Evolutionary conservation across 1,140 invertebrate species (phyloP).

Genomic region (Dufourea novaeangliae): DNA sequence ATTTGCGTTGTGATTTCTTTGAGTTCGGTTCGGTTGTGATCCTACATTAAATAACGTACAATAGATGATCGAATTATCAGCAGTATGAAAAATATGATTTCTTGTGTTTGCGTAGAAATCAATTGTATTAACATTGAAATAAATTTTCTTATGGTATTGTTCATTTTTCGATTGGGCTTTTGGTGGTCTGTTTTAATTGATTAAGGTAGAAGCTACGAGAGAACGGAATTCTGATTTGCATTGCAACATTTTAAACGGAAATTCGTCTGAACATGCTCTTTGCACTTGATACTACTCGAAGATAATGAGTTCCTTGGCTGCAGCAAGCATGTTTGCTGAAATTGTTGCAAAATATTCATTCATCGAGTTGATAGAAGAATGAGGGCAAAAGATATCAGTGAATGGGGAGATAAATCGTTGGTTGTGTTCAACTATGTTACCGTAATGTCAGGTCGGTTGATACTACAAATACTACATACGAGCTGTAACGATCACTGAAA

Average conservation of each 20-base stretch:
- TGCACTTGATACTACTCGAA: background rate
- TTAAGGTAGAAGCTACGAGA: too few relatives aligned
- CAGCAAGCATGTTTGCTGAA: background rate
- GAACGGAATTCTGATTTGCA: background rate
- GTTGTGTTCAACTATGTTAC: background rate
- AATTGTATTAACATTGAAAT: too few relatives aligned
- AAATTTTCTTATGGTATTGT: too few relatives aligned
- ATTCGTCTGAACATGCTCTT: background rate
- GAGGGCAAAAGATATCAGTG: background rate
- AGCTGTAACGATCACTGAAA: too few relatives aligned
- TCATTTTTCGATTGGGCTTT: too few relatives aligned
- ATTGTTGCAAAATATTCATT: slow-evolving; percentile 18
- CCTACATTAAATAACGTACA: too few relatives aligned
- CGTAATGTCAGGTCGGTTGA: background rate
- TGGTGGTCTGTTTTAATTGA: too few relatives aligned
- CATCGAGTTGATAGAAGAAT: background rate
- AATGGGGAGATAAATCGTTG: slow-evolving; percentile 11
- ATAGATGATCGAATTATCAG: too few relatives aligned
- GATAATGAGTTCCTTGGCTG: background rate
- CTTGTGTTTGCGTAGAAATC: too few relatives aligned
- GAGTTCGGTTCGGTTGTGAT: too few relatives aligned
- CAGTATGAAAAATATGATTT: too few relatives aligned
- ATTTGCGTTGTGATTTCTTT: too few relatives aligned
- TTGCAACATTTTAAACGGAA: background rate
- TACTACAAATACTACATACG: background rate